Evolutionary conservation across 1,140 invertebrate genomes (phyloP).

Genomic region (Caenorhabditis briggsae): DNA sequence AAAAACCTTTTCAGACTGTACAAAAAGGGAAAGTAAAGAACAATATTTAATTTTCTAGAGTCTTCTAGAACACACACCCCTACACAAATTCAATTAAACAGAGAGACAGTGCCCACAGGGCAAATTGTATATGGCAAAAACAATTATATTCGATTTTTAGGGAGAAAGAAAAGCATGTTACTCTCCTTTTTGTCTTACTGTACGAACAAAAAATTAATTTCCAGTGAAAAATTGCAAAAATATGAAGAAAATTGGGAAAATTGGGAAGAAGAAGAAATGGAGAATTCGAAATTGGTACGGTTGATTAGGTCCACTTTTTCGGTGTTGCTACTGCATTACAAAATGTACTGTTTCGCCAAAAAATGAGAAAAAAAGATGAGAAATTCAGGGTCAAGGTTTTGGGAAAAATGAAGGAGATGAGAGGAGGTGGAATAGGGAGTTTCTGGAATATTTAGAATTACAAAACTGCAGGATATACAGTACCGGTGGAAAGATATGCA

Average conservation of each 20-base stretch:
- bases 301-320: slow-evolving; percentile 52
- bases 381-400: background rate
- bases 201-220: background rate
- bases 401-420: too few relatives aligned
- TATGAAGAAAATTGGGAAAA: background rate
- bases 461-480: too few relatives aligned
- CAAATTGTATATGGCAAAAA: background rate
- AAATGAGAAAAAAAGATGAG: background rate
- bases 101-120: too few relatives aligned
- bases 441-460: too few relatives aligned
- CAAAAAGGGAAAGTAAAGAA: too few relatives aligned
- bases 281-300: slow-evolving; percentile 36
- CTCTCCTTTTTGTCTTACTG: slow-evolving; percentile 1
- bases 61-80: too few relatives aligned
- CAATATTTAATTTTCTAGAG: too few relatives aligned
- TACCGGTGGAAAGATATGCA: too few relatives aligned
- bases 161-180: too few relatives aligned
- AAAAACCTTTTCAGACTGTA: too few relatives aligned
- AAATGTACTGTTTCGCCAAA: background rate
- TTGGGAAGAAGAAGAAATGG: background rate
- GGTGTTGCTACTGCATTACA: background rate
- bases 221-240: background rate
- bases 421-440: too few relatives aligned
- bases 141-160: background rate
- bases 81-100: too few relatives aligned